Evolutionary conservation across 2,797 vertebrate species (phyloP).

Genomic region (Falco columbarius): DNA sequence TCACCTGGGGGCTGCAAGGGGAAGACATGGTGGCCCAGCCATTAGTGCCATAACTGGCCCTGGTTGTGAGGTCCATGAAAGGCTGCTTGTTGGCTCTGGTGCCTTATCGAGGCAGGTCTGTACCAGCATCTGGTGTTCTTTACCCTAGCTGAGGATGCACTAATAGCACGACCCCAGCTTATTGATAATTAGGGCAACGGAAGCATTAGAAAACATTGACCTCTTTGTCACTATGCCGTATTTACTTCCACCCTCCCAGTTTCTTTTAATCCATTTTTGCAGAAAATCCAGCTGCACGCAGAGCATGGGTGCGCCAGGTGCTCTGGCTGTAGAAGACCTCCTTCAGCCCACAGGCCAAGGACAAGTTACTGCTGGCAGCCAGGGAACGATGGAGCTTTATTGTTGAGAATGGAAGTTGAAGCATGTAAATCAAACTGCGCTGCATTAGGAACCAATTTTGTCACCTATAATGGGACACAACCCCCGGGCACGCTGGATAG

Average conservation of each 20-base stretch:
- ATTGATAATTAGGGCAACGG: not conserved
- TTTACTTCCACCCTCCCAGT: not conserved
- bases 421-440: not conserved
- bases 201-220: not conserved
- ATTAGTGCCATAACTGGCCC: not conserved
- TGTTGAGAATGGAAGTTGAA: fast-evolving
- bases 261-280: not conserved
- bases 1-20: not conserved
- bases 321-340: not conserved
- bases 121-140: not conserved
- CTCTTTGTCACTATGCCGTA: not conserved
- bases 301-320: not conserved
- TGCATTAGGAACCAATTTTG: not conserved
- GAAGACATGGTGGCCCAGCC: not conserved
- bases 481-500: not conserved
- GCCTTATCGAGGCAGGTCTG: not conserved
- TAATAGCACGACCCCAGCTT: not conserved
- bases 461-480: not conserved
- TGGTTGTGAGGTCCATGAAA: not conserved
- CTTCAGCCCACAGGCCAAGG: not conserved
- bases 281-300: not conserved
- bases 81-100: not conserved
- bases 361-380: not conserved
- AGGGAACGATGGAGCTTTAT: not conserved
- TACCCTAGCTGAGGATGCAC: not conserved